Evolutionary conservation across 2,888 invertebrate species (phyloP), one percentile per base, ranked within the genome.

Genomic region (Parapristionchus giblindavisi): DNA sequence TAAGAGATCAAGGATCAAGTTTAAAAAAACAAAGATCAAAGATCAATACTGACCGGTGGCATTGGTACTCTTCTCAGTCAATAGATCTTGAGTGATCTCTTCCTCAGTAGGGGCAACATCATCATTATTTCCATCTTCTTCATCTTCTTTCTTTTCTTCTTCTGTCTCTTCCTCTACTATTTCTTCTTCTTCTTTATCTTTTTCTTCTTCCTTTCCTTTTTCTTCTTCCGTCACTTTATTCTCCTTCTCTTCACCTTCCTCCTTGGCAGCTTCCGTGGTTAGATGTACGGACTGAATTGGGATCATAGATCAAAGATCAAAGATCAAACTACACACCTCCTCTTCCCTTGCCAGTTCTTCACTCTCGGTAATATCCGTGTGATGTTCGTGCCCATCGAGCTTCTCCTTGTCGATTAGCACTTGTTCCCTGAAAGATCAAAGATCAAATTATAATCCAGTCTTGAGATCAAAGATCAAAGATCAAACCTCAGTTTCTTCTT

Each of bases 201-300:
- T 34, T 6, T 61, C 63, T 29, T 63, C 58, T 1, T 77, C 66
- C 1, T 75, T 60, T 77, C 66, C 1, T 75, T 60, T 40, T 72
- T 74, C 56, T 70, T 78, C 75, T 21, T 77, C 58, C 70, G 56
- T 77, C 56, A 65, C 75, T 48, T 29, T 72, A 17, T 60, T 61
- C 54, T 48, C 72, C 24, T 3, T 40, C 24, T 51, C 68, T 2
- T 17, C 24, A 3, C 52, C 54, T 11, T 52, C 29, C 29, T 34
- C 60, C 17, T 4, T 60, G 32, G 6, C 60, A 51, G 51, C 54
- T 40, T 52, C 54, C 4, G 29, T 40, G 21, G 43, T 29, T n/a
- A n/a, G n/a, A n/a, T n/a, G n/a, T n/a, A 0, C 43, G 27, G 17
- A 24, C 43, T 5, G 63, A 43, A 2, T 40, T 65, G 21, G 43